phyloP scores from a whole-genome alignment of 1,140 invertebrate species.

The Apolygus lucorum region DNA sequence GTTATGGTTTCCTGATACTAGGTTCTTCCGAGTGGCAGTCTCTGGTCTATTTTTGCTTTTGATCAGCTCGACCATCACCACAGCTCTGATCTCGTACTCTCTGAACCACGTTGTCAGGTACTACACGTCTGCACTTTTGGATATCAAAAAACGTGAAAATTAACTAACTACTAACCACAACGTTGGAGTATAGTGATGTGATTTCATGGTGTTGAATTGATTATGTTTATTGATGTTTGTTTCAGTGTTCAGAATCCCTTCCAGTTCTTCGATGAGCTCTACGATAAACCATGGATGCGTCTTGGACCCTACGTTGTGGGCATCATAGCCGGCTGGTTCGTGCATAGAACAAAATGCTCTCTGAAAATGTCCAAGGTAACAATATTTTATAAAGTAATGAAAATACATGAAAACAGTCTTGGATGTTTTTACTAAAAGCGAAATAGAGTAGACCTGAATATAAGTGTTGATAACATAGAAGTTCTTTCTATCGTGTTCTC shows the following conservation, averaged over 20 bases:
- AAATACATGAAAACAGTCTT: no score
- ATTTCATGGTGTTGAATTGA: background rate
- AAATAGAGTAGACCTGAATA: no score
- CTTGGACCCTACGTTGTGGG: conserved; percentile 72
- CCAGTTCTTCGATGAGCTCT: conserved; percentile 69
- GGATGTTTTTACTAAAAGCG: no score
- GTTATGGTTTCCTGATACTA: no score
- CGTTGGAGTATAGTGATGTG: no score
- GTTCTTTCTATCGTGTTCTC: background rate
- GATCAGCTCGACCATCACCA: conserved; percentile 61
- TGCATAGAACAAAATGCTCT: conserved; percentile 59
- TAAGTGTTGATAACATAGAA: no score
- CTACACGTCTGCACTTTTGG: no score
- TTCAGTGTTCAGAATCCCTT: conserved; percentile 62
- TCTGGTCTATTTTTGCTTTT: conserved; percentile 48
- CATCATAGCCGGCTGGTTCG: conserved; percentile 62
- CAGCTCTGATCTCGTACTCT: conserved; percentile 61
- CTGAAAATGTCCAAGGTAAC: conserved; percentile 52
- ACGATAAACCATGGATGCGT: conserved; percentile 76
- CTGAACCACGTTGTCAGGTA: conserved; percentile 64
- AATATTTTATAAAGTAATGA: no score
- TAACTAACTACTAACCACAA: no score
- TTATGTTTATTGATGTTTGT: conserved; percentile 4
- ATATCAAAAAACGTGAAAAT: no score
- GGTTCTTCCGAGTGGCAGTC: conserved; percentile 49